Evolutionary conservation across 2,888 invertebrate species (phyloP), one percentile per base, ranked within the genome.

Genomic region (Tromatobia lineatoria): DNA sequence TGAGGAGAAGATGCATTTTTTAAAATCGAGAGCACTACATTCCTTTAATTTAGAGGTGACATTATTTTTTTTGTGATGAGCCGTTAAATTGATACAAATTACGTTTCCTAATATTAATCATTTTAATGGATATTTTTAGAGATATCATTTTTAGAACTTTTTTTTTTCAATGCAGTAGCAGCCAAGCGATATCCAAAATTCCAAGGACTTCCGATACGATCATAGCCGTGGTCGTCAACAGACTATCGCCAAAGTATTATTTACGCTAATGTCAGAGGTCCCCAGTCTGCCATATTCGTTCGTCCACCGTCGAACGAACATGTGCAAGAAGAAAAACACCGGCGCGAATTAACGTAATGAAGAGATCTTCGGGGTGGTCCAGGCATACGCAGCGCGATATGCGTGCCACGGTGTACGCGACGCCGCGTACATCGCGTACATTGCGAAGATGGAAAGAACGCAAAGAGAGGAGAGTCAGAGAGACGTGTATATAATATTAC

Each of bases 321-420:
- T 47, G 10, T 20, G 52, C 34, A 29, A 70, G 70, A 61, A 81
- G 64, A 81, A 84, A 79, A 84, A 84, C 84, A 84, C 84, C 84
- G 84, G 70, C 70, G 71, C 81, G 84, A 81, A 84, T 84, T 81
- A 66, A 81, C 84, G 78, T 84, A 84, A 91, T 90, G 89, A 90
- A 89, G 89, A 89, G 89, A 90, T 89, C 89, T 83, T 79, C 88
- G 87, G 90, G 91, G 90, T 91, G 91, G 92, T 91, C 92, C 88
- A 64, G 91, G 91, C 90, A 91, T 87, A 59, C 66, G 34, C 54
- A 47, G 66, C 38, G 64, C 57, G 81, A 73, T 47, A 42, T 42
- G 42, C 15, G 45, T 59, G 47, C 15, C 67, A 18, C 66, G 70
- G 25, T 70, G 42, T 47, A 50, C 50, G 50, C 71, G 54, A 11